Evolutionary conservation across 2,888 invertebrate species (phyloP).

Genomic region (Scelioninae gen. 1): DNA sequence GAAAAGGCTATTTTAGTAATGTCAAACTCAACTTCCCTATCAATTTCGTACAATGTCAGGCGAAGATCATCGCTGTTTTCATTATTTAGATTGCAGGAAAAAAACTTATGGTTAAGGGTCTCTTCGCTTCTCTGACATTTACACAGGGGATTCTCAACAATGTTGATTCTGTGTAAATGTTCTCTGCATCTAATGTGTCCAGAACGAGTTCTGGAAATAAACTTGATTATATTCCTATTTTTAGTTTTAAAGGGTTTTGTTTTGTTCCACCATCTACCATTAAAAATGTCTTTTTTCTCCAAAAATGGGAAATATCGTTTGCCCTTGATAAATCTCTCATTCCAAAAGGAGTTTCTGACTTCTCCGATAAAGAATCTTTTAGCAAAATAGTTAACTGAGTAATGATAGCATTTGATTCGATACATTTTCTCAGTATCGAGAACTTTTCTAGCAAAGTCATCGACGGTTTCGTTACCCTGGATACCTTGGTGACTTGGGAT

Average conservation of each 20-base stretch:
- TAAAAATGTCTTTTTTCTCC: slow-evolving; percentile 1
- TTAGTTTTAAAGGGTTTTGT: too few relatives aligned
- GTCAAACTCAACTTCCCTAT: too few relatives aligned
- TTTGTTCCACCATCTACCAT: slow-evolving; percentile 20
- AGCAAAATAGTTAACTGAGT: not conserved
- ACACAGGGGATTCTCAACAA: too few relatives aligned
- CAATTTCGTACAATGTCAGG: too few relatives aligned
- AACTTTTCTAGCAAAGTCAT: not conserved
- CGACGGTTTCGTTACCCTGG: not conserved
- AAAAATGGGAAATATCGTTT: slow-evolving; percentile 20
- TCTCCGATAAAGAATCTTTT: not conserved
- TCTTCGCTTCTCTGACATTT: too few relatives aligned
- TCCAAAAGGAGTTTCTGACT: not conserved
- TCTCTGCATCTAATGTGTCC: slow-evolving; percentile 20
- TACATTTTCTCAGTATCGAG: not conserved
- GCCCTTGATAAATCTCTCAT: not conserved
- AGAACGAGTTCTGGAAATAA: slow-evolving; percentile 18
- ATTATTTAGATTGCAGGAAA: too few relatives aligned
- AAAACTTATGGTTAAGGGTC: too few relatives aligned
- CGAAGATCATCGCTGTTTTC: too few relatives aligned
- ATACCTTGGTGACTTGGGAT: slow-evolving; percentile 7
- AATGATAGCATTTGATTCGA: not conserved
- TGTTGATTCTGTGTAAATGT: slow-evolving; percentile 9
- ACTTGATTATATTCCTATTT: slow-evolving; percentile 6
- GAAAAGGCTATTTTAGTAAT: too few relatives aligned